These are phyloP conservation scores for Galaxea fascicularis DNA, from an alignment of 92 coral and sea anemone genomes.

Conservation along the genomic window DNA sequence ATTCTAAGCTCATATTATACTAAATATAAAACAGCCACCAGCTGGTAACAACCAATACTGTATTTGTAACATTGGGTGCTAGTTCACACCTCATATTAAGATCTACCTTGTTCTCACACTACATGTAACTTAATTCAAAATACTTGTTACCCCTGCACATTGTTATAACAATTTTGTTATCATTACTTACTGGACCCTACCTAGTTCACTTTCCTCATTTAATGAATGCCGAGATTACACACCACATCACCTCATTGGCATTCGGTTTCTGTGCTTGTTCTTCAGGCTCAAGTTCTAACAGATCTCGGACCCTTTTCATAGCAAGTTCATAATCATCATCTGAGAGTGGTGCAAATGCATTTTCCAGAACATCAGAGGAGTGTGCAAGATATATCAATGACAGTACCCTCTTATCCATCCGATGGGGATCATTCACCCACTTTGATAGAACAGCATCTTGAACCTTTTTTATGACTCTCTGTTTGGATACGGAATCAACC, in stretches of 20 bases:
- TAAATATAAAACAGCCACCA: slow-evolving; percentile 9
- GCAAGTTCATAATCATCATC: slow-evolving; percentile 99
- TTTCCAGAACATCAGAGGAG: slow-evolving; percentile 98
- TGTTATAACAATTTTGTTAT: neutral
- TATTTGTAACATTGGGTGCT: neutral
- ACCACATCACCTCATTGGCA: slow-evolving; percentile 96
- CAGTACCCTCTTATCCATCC: slow-evolving; percentile 88
- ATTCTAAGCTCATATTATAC: neutral
- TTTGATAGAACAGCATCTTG: slow-evolving; percentile 93
- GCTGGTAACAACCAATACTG: neutral
- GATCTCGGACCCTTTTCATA: slow-evolving; percentile 96
- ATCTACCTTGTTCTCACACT: neutral
- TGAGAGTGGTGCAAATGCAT: slow-evolving; percentile 96
- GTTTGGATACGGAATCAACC: slow-evolving; percentile 88
- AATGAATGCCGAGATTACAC: slow-evolving; percentile 96
- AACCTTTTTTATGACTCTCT: slow-evolving; percentile 87
- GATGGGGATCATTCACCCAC: slow-evolving; percentile 95
- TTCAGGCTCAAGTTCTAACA: slow-evolving; percentile 96
- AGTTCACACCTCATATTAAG: neutral
- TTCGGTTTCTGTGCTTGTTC: slow-evolving; percentile 86
- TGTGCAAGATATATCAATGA: slow-evolving; percentile 96
- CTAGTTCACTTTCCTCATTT: slow-evolving; percentile 57
- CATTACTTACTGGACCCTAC: slow-evolving; percentile 4
- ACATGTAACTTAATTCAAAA: neutral
- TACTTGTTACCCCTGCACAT: neutral